Evolutionary conservation across 2,888 invertebrate species (phyloP), one percentile per base, ranked within the genome.

Genomic region (Bursaphelenchus okinawaensis): DNA sequence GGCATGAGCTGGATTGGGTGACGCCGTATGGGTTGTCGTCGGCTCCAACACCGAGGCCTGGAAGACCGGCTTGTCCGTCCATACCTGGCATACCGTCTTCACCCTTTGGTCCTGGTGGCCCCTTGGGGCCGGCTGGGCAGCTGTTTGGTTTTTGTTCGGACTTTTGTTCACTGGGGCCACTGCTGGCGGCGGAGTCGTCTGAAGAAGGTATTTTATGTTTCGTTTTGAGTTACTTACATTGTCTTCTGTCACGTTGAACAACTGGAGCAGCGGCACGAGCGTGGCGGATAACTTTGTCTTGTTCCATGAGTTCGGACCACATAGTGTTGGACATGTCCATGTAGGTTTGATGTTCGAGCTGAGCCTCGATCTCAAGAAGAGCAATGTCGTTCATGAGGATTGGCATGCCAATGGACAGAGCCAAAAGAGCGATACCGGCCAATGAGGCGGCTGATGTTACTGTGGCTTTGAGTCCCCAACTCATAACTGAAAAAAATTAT

Each of bases 271-370:
- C 63, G 29, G 71, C 70, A 56, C 74, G 67, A n/a, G 68, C 67
- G 61, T 66, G 64, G 52, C 73, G 67, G 40, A 69, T 75, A 51
- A 73, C 67, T 23, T 67, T 67, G 27, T 71, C 67, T 50, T 76
- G 73, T 3, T 61, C 67, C 68, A 75, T 70, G 26, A 78, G 57
- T 23, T 75, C 74, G 28, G 69, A 72, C 77, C 77, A 78, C 69
- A 78, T 68, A 29, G 61, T 57, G 65, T 78, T 78, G 19, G 75
- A 76, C 19, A 76, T 74, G 16, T 77, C 77, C 57, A 75, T 68
- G 58, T 76, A 76, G 51, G 68, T 69, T 27, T 67, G 62, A 55
- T 74, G 69, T 8, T 75, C 68, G 12, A 61, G 28, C 24, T 69
- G 71, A 61, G 76, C 61, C 61, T 78, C 71, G 24, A 67, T 60